Evolutionary conservation across 2,113 vertebrate species (phyloP).

Genomic region (Genyomyrus donnyi): DNA sequence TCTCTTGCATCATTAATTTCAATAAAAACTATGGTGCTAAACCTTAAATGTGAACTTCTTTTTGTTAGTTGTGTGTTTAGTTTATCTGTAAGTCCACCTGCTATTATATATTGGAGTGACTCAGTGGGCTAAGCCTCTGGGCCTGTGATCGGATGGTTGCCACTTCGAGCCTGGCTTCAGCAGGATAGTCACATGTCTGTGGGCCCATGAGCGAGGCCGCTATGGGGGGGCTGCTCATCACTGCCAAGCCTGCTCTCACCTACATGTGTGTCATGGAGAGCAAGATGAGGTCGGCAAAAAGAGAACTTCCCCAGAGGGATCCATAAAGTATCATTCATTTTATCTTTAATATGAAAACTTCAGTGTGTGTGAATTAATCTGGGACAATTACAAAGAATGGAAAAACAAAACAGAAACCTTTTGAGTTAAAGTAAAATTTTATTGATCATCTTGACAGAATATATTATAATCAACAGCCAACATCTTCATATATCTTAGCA

Average conservation of each 20-base stretch:
- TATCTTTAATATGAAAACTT: not conserved
- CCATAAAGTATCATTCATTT: not conserved
- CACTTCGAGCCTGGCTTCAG: not conserved
- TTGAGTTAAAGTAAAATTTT: not conserved
- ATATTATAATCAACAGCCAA: not conserved
- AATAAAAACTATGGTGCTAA: not conserved
- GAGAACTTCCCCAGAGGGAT: not conserved
- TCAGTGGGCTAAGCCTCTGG: not conserved
- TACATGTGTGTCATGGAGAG: not conserved
- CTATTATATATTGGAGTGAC: not conserved
- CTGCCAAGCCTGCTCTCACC: not conserved
- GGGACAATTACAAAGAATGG: not conserved
- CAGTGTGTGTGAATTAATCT: not conserved
- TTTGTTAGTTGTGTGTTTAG: not conserved
- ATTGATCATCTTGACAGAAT: not conserved
- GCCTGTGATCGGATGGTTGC: not conserved
- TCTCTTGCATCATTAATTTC: not conserved
- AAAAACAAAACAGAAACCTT: not conserved
- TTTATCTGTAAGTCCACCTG: not conserved
- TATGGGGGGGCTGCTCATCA: not conserved
- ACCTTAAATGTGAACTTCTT: not conserved
- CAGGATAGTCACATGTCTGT: not conserved
- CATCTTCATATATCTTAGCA: conserved; percentile 40
- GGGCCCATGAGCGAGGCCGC: not conserved
- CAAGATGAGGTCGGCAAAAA: not conserved